Percentiles rank a stretch among this genome's conserved stretches.
These are phyloP conservation scores for Pavo muticus DNA, from an alignment of 2,113 vertebrate genomes.

Conservation along the genomic window DNA sequence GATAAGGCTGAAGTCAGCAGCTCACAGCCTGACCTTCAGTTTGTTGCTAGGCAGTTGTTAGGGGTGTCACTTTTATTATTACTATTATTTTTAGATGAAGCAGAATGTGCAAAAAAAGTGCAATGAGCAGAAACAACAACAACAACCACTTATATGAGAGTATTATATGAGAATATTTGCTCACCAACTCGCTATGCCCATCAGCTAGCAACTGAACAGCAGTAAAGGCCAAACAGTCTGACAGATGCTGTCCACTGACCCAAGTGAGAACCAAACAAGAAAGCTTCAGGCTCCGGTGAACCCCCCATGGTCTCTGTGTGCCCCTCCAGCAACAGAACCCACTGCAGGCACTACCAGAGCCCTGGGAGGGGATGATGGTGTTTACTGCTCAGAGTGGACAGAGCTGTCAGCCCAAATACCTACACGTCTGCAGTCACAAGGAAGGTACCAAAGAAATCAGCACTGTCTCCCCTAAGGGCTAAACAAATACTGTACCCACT, in stretches of 20 bases:
- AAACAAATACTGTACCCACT: background rate
- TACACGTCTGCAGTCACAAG: rapidly evolving
- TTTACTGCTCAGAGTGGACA: background rate
- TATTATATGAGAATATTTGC: background rate
- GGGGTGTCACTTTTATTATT: background rate
- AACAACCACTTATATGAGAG: too few species aligned
- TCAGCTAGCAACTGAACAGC: rapidly evolving
- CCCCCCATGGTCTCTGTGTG: background rate
- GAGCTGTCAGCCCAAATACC: background rate
- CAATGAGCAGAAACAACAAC: background rate
- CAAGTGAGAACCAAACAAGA: background rate
- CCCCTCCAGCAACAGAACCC: background rate
- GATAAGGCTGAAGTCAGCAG: background rate
- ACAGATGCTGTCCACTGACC: background rate
- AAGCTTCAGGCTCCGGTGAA: background rate
- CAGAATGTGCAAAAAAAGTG: background rate
- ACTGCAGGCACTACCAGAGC: background rate
- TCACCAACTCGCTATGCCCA: background rate
- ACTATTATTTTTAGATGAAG: too few species aligned
- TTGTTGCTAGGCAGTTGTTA: background rate
- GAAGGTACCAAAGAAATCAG: background rate
- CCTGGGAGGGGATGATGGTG: background rate
- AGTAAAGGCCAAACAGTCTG: background rate
- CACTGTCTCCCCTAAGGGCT: background rate
- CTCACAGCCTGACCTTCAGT: background rate